Evolutionary conservation across 2,113 vertebrate species (phyloP).

Genomic region (Tyto alba): DNA sequence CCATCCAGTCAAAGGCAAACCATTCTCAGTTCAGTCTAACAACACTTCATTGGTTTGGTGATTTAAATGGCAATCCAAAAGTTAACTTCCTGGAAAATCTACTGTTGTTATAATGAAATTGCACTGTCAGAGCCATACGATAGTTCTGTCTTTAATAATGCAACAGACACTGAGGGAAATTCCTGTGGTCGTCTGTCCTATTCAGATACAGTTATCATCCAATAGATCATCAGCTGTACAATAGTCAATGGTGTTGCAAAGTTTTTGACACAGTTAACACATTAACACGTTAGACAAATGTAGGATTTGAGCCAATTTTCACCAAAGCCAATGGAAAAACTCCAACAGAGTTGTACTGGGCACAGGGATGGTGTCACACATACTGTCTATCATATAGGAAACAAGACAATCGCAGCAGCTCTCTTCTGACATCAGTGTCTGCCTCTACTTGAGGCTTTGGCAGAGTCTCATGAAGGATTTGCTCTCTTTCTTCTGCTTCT

Average conservation of each 20-base stretch:
- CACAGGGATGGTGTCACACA: neutral
- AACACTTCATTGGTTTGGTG: neutral
- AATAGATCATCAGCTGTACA: conserved; percentile 37
- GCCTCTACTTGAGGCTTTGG: conserved; percentile 52
- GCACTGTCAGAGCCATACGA: neutral
- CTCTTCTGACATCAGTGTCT: conserved; percentile 52
- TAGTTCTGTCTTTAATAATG: conserved; percentile 48
- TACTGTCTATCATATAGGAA: conserved; percentile 44
- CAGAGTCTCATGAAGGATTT: conserved; percentile 11
- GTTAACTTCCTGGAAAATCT: conserved; percentile 37
- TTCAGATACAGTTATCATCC: conserved; percentile 55
- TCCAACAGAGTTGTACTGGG: conserved; percentile 23
- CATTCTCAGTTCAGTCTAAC: neutral
- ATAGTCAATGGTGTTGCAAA: conserved; percentile 33
- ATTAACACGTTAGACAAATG: conserved; percentile 53
- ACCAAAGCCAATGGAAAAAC: conserved; percentile 52
- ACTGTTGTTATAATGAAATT: conserved; percentile 7
- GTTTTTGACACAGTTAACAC: conserved; percentile 57
- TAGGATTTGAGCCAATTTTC: conserved; percentile 22
- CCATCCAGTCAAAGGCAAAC: neutral
- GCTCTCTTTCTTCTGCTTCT: neutral
- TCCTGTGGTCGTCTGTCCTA: conserved; percentile 50
- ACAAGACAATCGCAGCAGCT: conserved; percentile 48
- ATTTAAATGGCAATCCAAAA: conserved; percentile 10
- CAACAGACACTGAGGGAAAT: conserved; percentile 40